Evolutionary conservation across 2,797 vertebrate genomes (phyloP), one percentile per base, ranked within the genome.

Genomic region (Gallirallus australis): DNA sequence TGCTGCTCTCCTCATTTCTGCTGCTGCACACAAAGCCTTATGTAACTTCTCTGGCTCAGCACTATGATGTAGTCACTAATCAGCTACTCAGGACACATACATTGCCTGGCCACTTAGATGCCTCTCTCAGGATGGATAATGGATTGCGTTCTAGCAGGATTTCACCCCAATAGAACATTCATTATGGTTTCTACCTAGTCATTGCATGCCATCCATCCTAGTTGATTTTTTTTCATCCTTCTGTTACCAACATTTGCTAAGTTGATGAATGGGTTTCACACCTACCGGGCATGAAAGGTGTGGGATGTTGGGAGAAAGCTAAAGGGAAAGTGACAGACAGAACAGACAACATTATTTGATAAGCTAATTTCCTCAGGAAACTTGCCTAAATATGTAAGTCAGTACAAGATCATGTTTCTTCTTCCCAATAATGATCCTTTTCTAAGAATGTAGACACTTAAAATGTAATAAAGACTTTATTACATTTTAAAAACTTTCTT

Each of bases 231-330:
- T 68, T 82, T 94, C 71, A 42, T 82, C 60, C 19, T 91, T 84
- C 71, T 90, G 53, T 48, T 63, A 85, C 24, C 60, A 73, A 33
- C 21, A 80, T 54, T 91, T 96, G 24, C 52, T 53, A 61, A 87
- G 15, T n/a, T 93, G 93, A 85, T 91, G 61, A 68, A 76, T 7
- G n/a, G 54, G 56, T 94, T 82, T 92, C 95, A 95, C 89, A 95
- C 68, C 75, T 97, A 80, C 47, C 82, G 89, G 75, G 28, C 53
- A 64, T 79, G 75, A 92, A 92, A 94, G 71, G 48, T 92, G 89
- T 89, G 65, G 80, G 85, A 31, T 88, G 85, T 45, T 90, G 56
- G 31, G 48, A 83, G 28, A 53, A 93, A 95, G 54, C 37, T 86
- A 69, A 72, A 89, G 35, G 45, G n/a, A 90, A 90, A 86, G 87